Conservation (phyloP, 2,113 vertebrate genomes). For the Sinocyclocheilus grahami region DNA sequence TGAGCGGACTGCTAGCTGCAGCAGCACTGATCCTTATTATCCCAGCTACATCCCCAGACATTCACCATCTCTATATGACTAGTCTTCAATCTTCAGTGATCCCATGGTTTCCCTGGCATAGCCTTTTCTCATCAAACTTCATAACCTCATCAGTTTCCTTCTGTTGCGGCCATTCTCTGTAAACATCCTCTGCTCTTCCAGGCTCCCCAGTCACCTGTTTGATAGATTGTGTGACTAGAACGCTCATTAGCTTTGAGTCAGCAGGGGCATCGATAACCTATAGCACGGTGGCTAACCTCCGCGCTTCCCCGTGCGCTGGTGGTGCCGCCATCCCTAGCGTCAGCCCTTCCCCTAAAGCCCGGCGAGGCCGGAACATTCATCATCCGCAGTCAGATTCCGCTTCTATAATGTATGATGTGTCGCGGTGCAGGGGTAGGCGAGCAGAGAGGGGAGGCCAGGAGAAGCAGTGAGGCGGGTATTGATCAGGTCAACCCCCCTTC, state of each 20-base stretch:
- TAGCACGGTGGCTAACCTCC: slow-evolving; percentile 39
- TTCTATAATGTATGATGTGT: slow-evolving; percentile 47
- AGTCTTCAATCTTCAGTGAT: slow-evolving; percentile 3
- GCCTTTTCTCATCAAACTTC: slow-evolving; percentile 30
- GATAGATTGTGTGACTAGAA: slow-evolving; percentile 40
- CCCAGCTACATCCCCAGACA: neutral
- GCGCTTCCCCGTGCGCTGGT: neutral
- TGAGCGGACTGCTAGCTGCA: neutral
- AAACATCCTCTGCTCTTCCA: slow-evolving; percentile 23
- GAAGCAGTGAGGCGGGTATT: slow-evolving; percentile 55
- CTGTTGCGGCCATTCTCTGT: neutral
- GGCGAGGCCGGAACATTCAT: slow-evolving; percentile 49
- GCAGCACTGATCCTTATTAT: neutral
- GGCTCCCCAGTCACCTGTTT: slow-evolving; percentile 30
- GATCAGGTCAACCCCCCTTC: slow-evolving; percentile 61
- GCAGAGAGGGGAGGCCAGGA: slow-evolving; percentile 12
- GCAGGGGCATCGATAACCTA: slow-evolving; percentile 46
- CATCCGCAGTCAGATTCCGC: slow-evolving; percentile 36
- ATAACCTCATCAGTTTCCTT: neutral
- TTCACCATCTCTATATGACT: neutral
- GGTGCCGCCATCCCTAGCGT: neutral
- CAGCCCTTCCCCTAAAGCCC: slow-evolving; percentile 34
- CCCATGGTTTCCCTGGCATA: slow-evolving; percentile 13
- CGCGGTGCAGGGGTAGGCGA: slow-evolving; percentile 36
- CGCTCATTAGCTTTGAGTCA: slow-evolving; percentile 42